These are phyloP conservation scores for Papilio polyxenes DNA, from an alignment of 1,140 invertebrate genomes.

Conservation along the genomic window DNA sequence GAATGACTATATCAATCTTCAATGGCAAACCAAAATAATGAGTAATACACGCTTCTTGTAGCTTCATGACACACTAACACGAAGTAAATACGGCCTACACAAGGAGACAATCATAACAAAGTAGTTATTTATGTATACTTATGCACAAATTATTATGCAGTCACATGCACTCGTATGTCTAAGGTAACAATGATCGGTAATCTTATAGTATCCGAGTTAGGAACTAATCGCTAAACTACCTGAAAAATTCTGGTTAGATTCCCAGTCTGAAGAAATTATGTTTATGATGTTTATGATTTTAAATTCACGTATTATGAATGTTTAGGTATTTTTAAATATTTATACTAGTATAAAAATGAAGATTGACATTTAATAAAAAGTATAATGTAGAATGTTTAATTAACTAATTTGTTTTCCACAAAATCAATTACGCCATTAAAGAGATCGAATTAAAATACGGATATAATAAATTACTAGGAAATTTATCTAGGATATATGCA, in stretches of 20 bases:
- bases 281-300: no score
- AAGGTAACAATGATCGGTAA: neutral
- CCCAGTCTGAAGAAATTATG: neutral
- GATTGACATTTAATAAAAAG: no score
- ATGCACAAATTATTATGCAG: slow-evolving; percentile 14
- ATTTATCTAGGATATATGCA: slow-evolving; percentile 19
- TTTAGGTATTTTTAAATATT: no score
- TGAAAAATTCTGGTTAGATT: neutral
- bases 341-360: no score
- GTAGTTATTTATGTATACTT: slow-evolving; percentile 2
- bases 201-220: neutral
- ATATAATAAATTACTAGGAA: slow-evolving; percentile 9
- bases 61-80: slow-evolving; percentile 11
- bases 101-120: slow-evolving; percentile 25
- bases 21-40: slow-evolving; percentile 43
- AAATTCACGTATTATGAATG: no score
- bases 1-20: slow-evolving; percentile 39
- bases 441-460: neutral
- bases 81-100: neutral
- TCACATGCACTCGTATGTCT: neutral
- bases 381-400: neutral
- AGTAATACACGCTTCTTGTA: slow-evolving; percentile 41
- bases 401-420: neutral
- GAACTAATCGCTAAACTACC: neutral
- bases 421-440: neutral